Evolutionary conservation across 2,113 vertebrate species (phyloP).

Genomic region (Corvus moneduloides): DNA sequence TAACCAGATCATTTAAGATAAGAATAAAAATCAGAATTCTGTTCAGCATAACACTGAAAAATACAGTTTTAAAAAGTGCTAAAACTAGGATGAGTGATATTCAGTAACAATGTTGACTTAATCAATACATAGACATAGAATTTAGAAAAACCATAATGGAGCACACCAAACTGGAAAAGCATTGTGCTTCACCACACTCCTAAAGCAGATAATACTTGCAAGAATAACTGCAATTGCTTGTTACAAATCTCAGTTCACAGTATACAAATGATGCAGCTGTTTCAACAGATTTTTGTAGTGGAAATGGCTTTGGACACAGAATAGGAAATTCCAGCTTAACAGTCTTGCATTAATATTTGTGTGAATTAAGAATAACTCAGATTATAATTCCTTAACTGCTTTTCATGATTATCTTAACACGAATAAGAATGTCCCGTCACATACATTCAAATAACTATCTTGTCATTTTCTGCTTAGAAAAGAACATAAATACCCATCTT

Average conservation of each 20-base stretch:
- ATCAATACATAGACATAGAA: neutral
- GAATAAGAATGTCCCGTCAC: neutral
- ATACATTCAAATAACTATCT: neutral
- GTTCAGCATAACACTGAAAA: neutral
- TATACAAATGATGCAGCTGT: neutral
- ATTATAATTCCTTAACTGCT: neutral
- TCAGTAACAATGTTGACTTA: neutral
- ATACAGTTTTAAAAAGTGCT: neutral
- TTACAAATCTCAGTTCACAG: neutral
- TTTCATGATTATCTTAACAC: neutral
- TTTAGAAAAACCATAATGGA: neutral
- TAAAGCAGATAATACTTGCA: neutral
- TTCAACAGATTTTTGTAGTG: neutral
- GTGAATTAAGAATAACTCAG: neutral
- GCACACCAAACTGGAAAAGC: neutral
- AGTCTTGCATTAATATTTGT: neutral
- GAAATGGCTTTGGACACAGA: neutral
- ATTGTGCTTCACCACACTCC: neutral
- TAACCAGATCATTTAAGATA: neutral
- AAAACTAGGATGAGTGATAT: neutral
- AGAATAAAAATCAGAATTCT: neutral
- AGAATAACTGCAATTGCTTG: neutral
- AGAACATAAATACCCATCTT: neutral
- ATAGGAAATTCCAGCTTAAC: neutral
- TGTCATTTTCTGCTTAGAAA: neutral